Evolutionary conservation across 2,888 invertebrate species (phyloP), one percentile per base, ranked within the genome.

Genomic region (Tiliacea citrago): DNA sequence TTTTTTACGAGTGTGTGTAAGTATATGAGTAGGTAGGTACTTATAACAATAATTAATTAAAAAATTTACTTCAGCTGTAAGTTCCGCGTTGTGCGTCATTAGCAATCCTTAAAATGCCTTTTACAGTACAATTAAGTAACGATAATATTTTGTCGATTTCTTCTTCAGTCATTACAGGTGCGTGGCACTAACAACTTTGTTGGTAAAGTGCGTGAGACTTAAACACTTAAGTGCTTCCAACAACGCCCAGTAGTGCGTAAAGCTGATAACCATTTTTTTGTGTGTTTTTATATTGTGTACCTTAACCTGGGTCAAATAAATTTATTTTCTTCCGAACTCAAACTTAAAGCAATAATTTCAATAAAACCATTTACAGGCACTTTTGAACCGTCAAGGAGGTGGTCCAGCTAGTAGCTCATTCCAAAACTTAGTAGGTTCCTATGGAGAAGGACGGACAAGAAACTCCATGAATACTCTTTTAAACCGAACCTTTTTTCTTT

Each of bases 31-130:
- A 16, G 29, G 3, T 29, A 2, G 29, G 3, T 29, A 29, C 29
- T 29, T 29, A 2, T 45, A 24, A 24, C 45, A 45, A 45, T n/a
- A 24, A 39, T 18, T 39, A 5, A 24, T 12, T 10, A 7, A 24
- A 35, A 24, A 39, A 12, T 18, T 2, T 0, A n/a, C 10, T 16
- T 29, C 18, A 10, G 4, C 13, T 21, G 4, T 4, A n/a, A 45
- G 16, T 29, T n/a, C n/a, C n/a, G 4, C 18, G 53, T 53, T 62
- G 67, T 67, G 75, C 66, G 66, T 67, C 75, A 76, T 35, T 75
- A 62, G 29, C n/a, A 42, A 47, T 65, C 16, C 24, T 9, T 24
- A 3, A 47, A 62, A n/a, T 53, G 12, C 1, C 4, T 57, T 7
- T n/a, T 24, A 62, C 6, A 4, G 7, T 24, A 16, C 10, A 24